These are phyloP conservation scores for Drepana falcataria DNA, from an alignment of 2,888 invertebrate genomes.

Conservation along the genomic window DNA sequence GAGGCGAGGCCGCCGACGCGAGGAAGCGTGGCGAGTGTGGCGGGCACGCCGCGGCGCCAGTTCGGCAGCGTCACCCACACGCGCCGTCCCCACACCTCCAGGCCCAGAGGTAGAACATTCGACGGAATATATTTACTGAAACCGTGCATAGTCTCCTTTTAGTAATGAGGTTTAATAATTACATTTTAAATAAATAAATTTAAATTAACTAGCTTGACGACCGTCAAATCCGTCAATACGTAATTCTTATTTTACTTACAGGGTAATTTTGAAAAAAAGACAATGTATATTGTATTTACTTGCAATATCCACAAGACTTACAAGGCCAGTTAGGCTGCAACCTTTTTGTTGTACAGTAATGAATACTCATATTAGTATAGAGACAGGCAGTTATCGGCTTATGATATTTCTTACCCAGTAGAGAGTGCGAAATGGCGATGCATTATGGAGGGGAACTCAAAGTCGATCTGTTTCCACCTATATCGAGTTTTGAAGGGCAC, in stretches of 20 bases:
- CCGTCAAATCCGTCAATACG: too few relatives aligned
- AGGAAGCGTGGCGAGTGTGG: slow-evolving; percentile 83
- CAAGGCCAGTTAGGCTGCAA: too few relatives aligned
- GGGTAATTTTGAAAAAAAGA: too few relatives aligned
- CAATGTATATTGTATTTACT: too few relatives aligned
- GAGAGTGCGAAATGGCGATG: slow-evolving; percentile 79
- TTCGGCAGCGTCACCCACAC: slow-evolving; percentile 87
- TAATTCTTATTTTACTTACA: too few relatives aligned
- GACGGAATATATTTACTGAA: slow-evolving; percentile 81
- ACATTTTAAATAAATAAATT: too few relatives aligned
- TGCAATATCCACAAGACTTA: too few relatives aligned
- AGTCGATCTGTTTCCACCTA: slow-evolving; percentile 87
- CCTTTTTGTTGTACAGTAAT: too few relatives aligned
- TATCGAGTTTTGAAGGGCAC: slow-evolving; percentile 81
- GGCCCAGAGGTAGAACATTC: slow-evolving; percentile 86
- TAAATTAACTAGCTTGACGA: too few relatives aligned
- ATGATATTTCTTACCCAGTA: slow-evolving; percentile 67
- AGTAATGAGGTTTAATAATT: background rate
- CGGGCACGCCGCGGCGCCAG: slow-evolving; percentile 87
- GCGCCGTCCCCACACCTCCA: slow-evolving; percentile 83
- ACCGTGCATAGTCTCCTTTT: slow-evolving; percentile 10
- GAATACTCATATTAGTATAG: too few relatives aligned
- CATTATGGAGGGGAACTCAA: slow-evolving; percentile 80
- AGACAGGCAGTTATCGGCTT: too few relatives aligned
- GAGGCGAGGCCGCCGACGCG: slow-evolving; percentile 72